Conservation (phyloP, 30 jellyfish, hydroid and myxozoan genomes). For the Aurelia sp. region DNA sequence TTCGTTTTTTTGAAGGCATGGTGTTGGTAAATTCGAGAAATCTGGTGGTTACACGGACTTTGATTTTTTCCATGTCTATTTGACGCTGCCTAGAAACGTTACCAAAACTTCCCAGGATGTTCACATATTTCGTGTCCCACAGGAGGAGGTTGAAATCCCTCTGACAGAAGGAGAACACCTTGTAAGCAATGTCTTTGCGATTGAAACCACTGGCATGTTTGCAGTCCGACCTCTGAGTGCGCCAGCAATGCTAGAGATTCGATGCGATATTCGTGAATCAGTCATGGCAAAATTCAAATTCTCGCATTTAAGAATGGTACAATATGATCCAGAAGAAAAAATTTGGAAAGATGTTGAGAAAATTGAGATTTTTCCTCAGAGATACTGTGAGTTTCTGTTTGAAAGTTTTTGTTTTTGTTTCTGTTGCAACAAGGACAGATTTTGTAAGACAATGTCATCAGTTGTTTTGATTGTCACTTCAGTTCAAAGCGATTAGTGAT, state of each 20-base stretch:
- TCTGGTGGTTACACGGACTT: slow-evolving; percentile 10
- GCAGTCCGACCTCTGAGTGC: neutral
- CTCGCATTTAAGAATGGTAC: slow-evolving; percentile 6
- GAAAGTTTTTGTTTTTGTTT: neutral
- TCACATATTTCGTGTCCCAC: neutral
- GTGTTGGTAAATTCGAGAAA: neutral
- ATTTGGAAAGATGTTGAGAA: slow-evolving; percentile 27
- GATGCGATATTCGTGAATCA: slow-evolving; percentile 20
- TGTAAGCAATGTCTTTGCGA: neutral
- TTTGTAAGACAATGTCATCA: too few relatives aligned
- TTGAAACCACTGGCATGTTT: neutral
- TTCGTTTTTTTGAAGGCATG: neutral
- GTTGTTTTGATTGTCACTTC: too few relatives aligned
- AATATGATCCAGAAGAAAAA: slow-evolving; percentile 27
- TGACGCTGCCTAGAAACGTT: slow-evolving; percentile 21
- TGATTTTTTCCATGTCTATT: neutral
- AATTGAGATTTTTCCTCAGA: neutral
- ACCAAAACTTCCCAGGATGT: neutral
- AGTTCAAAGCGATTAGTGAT: too few relatives aligned
- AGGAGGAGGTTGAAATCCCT: neutral
- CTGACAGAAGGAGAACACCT: neutral
- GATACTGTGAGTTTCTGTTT: slow-evolving; percentile 6
- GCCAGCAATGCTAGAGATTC: slow-evolving; percentile 20
- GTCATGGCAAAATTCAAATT: neutral
- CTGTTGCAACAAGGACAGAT: too few relatives aligned